Conservation (phyloP, 2,888 invertebrate genomes). For the Hemaris fuciformis region DNA sequence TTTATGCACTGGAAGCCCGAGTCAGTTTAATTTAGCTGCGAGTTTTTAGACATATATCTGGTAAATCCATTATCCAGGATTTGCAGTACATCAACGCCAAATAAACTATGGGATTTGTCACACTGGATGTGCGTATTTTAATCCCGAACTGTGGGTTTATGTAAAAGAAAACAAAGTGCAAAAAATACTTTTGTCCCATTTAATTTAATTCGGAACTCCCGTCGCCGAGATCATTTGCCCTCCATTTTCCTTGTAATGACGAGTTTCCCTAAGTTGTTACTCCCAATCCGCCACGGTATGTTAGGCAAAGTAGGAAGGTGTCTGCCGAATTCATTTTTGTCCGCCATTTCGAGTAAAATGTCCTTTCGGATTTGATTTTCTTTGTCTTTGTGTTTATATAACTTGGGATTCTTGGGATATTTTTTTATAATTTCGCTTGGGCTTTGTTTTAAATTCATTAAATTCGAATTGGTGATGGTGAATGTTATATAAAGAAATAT, state of each 20-base stretch:
- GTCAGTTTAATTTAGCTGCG: background rate
- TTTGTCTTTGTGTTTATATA: conserved; percentile 15
- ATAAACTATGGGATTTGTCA: background rate
- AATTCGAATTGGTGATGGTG: background rate
- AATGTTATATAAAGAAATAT: too few relatives aligned
- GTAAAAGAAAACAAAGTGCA: conserved; percentile 21
- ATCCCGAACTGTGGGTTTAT: background rate
- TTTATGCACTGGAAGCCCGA: too few relatives aligned
- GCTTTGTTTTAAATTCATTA: background rate
- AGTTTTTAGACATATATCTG: background rate
- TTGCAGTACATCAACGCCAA: background rate
- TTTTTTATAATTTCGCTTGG: background rate
- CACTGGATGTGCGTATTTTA: background rate
- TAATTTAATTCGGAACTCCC: conserved; percentile 41
- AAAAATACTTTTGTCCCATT: conserved; percentile 36
- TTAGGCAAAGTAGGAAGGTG: conserved; percentile 39
- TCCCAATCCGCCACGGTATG: conserved; percentile 42
- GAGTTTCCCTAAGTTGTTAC: conserved; percentile 45
- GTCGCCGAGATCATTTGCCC: conserved; percentile 39
- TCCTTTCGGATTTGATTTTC: conserved; percentile 26
- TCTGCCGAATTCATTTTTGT: conserved; percentile 31
- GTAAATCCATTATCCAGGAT: background rate
- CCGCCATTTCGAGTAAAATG: conserved; percentile 16
- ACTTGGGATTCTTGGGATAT: background rate
- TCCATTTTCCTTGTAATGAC: conserved; percentile 43